Base-by-base conservation (phyloP, 2,113 vertebrate genomes). In the Rhabdomys dilectus region DNA sequence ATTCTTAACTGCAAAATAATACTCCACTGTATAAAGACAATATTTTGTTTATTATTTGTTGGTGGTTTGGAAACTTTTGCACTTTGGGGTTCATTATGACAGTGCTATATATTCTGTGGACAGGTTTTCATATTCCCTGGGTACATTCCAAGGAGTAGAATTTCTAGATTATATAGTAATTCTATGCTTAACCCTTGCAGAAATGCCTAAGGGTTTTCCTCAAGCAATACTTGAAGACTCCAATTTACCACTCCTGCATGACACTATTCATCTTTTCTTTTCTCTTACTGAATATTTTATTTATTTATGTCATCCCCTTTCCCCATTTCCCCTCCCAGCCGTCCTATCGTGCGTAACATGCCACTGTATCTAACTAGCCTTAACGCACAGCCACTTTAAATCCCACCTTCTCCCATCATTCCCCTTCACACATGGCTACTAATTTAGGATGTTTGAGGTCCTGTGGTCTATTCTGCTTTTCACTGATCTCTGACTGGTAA, bases 1-100 rank as follows among this genome's bases (percentile, higher is more conserved):
- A 78, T 80, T 70, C 76, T 48, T 91, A 68, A 87, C 85, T 87
- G 80, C 42, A 75, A 77, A 89, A 72, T 66, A 17, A 84, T 75
- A 88, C 62, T 76, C 12, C 60, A 82, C 62, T 62, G 7, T 77
- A 12, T 81, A 16, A 31, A 45, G 70, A 94, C 29, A 89, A 17
- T 34, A 17, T 39, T 89, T 88, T 93, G 11, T 86, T 58, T 66
- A 66, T 92, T 92, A 56, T 31, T 53, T n/a, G 11, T 81, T 31
- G n/a, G 56, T 72, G 51, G 16, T 60, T 77, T 75, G 88, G 64
- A 29, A 48, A 19, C 68, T 29, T 91, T 72, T 81, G 26, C 76
- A 73, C 8, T 85, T 64, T 91, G 86, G 39, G 51, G 21, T 42
- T n/a, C 93, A 31, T 80, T 88, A 15, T 21, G 7, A 66, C 78